These are phyloP conservation scores for Epizoanthus ramosus DNA, from an alignment of 92 coral and sea anemone genomes.

Conservation along the genomic window DNA sequence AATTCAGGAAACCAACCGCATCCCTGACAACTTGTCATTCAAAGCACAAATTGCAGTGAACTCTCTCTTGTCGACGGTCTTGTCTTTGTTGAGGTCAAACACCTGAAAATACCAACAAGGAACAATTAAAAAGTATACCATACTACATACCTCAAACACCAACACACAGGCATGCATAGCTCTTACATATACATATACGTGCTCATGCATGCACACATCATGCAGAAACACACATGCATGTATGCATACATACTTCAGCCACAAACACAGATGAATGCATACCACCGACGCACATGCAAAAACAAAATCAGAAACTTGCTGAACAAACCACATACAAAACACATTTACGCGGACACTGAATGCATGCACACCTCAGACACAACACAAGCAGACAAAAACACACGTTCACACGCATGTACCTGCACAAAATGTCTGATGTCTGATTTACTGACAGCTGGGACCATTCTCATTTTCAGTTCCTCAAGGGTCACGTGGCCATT, in stretches of 20 bases:
- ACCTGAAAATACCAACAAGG: slow-evolving; percentile 56
- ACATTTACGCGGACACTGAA: not conserved
- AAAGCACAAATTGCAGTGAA: slow-evolving; percentile 93
- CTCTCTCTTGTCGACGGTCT: slow-evolving; percentile 86
- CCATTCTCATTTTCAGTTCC: slow-evolving; percentile 83
- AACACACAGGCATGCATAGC: too few relatives aligned
- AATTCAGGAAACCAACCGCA: slow-evolving; percentile 57
- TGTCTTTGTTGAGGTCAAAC: slow-evolving; percentile 94
- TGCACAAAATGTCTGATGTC: slow-evolving; percentile 87
- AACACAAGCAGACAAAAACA: too few relatives aligned
- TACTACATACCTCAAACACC: too few relatives aligned
- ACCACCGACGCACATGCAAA: too few relatives aligned
- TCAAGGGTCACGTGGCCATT: slow-evolving; percentile 89
- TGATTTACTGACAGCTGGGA: slow-evolving; percentile 77
- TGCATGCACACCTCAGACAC: not conserved
- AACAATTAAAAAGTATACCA: not conserved
- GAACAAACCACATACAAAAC: not conserved
- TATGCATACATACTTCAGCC: too few relatives aligned
- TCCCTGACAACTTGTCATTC: slow-evolving; percentile 83
- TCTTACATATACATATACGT: too few relatives aligned
- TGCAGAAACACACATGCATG: not conserved
- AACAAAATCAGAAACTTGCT: not conserved
- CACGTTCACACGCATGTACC: slow-evolving; percentile 45
- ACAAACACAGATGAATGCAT: too few relatives aligned
- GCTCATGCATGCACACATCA: too few relatives aligned